Evolutionary conservation across 2,888 invertebrate species (phyloP).

Genomic region (Helobdella robusta): DNA sequence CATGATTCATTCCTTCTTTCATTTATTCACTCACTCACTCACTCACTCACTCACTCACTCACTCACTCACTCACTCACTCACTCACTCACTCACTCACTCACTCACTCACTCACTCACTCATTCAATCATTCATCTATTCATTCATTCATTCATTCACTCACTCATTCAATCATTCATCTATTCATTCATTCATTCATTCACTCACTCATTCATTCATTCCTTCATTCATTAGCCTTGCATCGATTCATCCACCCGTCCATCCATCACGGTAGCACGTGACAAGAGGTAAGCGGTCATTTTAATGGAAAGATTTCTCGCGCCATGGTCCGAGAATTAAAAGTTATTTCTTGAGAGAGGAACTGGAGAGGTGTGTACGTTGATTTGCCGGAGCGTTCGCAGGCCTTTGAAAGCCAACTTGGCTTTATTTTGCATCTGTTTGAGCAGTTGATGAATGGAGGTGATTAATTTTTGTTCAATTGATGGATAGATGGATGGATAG

Average conservation of each 20-base stretch:
- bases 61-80: constrained; percentile 23
- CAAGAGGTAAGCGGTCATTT: too few relatives aligned
- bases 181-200: constrained; percentile 15
- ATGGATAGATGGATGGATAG: too few relatives aligned
- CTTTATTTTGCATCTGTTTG: too few relatives aligned
- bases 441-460: too few relatives aligned
- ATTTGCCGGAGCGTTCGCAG: too few relatives aligned
- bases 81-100: constrained; percentile 7
- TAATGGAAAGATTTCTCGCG: too few relatives aligned
- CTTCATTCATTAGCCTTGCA: constrained; percentile 24
- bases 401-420: too few relatives aligned
- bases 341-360: background rate
- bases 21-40: constrained; percentile 25
- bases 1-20: constrained; percentile 31
- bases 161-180: constrained; percentile 16
- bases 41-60: constrained; percentile 23
- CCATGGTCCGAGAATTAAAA: too few relatives aligned
- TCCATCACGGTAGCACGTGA: too few relatives aligned
- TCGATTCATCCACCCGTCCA: constrained; percentile 27
- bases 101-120: constrained; percentile 15
- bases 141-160: constrained; percentile 14
- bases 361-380: background rate
- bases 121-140: constrained; percentile 10
- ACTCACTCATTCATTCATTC: constrained; percentile 32
- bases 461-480: too few relatives aligned